Evolutionary conservation across 2,113 vertebrate genomes (phyloP).

Genomic region (Phaethornis superciliosus): DNA sequence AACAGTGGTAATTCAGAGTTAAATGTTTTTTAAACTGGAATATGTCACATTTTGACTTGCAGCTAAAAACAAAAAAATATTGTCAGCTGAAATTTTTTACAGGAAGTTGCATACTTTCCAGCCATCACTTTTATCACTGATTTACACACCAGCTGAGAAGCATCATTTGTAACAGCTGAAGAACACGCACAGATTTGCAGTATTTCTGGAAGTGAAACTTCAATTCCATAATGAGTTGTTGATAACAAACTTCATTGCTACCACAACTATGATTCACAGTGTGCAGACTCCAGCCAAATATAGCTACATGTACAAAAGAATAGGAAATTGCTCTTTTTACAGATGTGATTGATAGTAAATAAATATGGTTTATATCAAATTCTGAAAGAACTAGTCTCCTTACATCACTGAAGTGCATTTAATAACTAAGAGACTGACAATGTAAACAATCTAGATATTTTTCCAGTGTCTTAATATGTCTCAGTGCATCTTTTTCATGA

Average conservation of each 20-base stretch:
- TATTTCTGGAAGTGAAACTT: constrained; percentile 4
- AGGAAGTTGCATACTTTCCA: background rate
- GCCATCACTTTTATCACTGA: background rate
- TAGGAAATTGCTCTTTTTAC: background rate
- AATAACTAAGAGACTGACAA: background rate
- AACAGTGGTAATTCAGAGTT: background rate
- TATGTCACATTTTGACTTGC: background rate
- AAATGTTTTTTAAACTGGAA: background rate
- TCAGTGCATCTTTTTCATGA: background rate
- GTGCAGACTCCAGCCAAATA: background rate
- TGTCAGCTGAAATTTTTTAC: background rate
- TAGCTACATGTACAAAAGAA: background rate
- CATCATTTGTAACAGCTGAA: background rate
- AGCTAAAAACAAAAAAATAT: background rate
- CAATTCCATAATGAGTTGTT: background rate
- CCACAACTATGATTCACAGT: background rate
- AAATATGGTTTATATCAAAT: background rate
- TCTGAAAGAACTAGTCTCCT: background rate
- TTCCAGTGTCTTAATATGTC: background rate
- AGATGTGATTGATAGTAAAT: background rate
- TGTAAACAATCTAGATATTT: background rate
- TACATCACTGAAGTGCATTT: background rate
- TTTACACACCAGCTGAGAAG: background rate
- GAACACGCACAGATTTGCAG: background rate
- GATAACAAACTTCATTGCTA: background rate